Percentiles rank a stretch among this genome's conserved stretches.
These are phyloP conservation scores for Chondrosia reniformis DNA, from an alignment of 37 sponge, comb jelly and placozoan species.

Conservation along the genomic window DNA sequence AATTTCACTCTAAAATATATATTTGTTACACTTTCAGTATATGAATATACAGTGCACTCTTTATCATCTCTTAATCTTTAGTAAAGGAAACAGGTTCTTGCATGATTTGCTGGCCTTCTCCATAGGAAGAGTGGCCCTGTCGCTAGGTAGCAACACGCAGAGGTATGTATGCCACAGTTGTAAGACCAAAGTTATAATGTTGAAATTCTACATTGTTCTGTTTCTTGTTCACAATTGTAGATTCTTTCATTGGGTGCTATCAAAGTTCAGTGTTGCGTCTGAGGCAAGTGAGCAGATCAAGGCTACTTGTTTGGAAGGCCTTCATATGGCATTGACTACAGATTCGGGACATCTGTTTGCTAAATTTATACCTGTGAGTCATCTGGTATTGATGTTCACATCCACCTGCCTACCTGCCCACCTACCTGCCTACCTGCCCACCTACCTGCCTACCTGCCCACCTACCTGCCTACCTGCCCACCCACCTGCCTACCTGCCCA, in stretches of 20 bases:
- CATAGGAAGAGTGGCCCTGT: conserved; percentile 5
- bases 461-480: too few relatives aligned
- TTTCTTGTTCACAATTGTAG: conserved; percentile 1
- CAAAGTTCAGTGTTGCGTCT: conserved; percentile 24
- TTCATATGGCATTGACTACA: conserved; percentile 37
- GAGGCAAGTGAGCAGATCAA: conserved; percentile 26
- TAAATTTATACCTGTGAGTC: conserved; percentile 38
- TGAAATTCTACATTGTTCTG: too few relatives aligned
- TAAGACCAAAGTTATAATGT: too few relatives aligned
- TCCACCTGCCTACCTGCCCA: too few relatives aligned
- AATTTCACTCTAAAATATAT: too few relatives aligned
- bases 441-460: too few relatives aligned
- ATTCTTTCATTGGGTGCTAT: conserved; percentile 72
- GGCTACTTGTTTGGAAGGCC: conserved; percentile 62
- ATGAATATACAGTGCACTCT: too few relatives aligned
- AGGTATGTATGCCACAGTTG: neutral
- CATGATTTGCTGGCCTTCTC: neutral
- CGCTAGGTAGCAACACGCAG: neutral
- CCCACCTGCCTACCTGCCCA: too few relatives aligned
- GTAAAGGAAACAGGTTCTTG: neutral
- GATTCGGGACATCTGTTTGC: conserved; percentile 8
- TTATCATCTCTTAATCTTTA: too few relatives aligned
- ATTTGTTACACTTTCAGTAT: too few relatives aligned
- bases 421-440: too few relatives aligned
- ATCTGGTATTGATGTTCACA: too few relatives aligned